Evolutionary conservation across 1,140 invertebrate species (phyloP).

Genomic region (Drosophila prosaltans): DNA sequence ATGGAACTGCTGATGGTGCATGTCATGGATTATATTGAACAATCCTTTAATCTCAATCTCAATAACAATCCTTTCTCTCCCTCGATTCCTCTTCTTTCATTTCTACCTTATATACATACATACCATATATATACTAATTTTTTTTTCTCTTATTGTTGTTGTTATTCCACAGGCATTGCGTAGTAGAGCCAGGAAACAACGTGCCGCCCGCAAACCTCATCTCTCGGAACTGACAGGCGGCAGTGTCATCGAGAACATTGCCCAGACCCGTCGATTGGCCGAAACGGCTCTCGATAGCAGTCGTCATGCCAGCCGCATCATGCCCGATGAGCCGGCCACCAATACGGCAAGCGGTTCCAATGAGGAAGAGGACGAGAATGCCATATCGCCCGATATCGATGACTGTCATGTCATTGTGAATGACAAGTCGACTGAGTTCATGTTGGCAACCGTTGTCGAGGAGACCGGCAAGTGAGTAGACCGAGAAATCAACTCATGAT

Average conservation of each 20-base stretch:
- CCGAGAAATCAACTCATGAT: neutral
- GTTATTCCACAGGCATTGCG: constrained; percentile 85
- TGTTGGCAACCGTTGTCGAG: constrained; percentile 92
- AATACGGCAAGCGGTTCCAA: constrained; percentile 96
- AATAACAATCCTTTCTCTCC: neutral
- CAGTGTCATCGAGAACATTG: constrained; percentile 94
- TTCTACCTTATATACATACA: constrained; percentile 4
- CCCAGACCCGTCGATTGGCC: constrained; percentile 90
- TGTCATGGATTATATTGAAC: constrained; percentile 3
- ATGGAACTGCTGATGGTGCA: constrained; percentile 4
- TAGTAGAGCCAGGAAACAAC: constrained; percentile 91
- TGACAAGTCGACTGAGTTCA: constrained; percentile 94
- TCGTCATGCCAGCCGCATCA: constrained; percentile 85
- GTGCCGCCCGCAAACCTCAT: constrained; percentile 89
- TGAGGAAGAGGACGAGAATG: constrained; percentile 91
- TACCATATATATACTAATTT: neutral
- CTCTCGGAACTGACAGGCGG: constrained; percentile 89
- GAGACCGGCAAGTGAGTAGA: constrained; percentile 88
- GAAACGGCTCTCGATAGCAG: constrained; percentile 90
- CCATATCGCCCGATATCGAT: constrained; percentile 85
- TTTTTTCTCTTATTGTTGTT: neutral
- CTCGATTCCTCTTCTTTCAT: neutral
- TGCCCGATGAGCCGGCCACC: constrained; percentile 89
- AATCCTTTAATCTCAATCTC: neutral
- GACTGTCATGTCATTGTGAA: constrained; percentile 94